These are phyloP conservation scores for Apogon talboti DNA, from an alignment of 2,797 vertebrate genomes.

Conservation along the genomic window DNA sequence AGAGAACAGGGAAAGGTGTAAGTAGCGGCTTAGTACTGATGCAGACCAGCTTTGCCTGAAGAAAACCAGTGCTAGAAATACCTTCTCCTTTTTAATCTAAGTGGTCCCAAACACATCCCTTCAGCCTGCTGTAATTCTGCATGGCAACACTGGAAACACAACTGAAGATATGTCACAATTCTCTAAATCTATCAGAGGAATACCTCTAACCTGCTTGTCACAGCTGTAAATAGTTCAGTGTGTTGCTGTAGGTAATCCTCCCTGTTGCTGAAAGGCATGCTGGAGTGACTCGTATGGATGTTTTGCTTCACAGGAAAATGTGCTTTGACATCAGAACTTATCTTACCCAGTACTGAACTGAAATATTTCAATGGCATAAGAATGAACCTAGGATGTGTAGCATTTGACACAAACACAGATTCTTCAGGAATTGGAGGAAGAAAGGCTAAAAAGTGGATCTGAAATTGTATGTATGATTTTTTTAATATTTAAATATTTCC, in stretches of 20 bases:
- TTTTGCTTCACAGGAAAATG: conserved; percentile 51
- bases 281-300: conserved; percentile 52
- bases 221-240: conserved; percentile 78
- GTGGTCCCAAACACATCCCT: conserved; percentile 29
- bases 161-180: conserved; percentile 47
- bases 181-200: conserved; percentile 46
- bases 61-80: conserved; percentile 42
- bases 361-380: conserved; percentile 42
- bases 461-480: conserved; percentile 35
- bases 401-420: conserved; percentile 41
- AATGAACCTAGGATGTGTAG: conserved; percentile 58
- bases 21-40: conserved; percentile 26
- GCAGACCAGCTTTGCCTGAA: conserved; percentile 60
- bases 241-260: conserved; percentile 62
- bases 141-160: conserved; percentile 72
- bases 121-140: conserved; percentile 66
- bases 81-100: conserved; percentile 24
- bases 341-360: conserved; percentile 30
- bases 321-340: conserved; percentile 38
- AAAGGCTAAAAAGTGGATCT: conserved; percentile 22
- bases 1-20: conserved; percentile 22
- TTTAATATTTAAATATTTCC: conserved; percentile 21
- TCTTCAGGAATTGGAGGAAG: conserved; percentile 36
- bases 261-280: conserved; percentile 61
- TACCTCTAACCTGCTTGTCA: conserved; percentile 64